Evolutionary conservation across 2,113 vertebrate genomes (phyloP), one percentile per base, ranked within the genome.

Genomic region (Toxotes chatareus): DNA sequence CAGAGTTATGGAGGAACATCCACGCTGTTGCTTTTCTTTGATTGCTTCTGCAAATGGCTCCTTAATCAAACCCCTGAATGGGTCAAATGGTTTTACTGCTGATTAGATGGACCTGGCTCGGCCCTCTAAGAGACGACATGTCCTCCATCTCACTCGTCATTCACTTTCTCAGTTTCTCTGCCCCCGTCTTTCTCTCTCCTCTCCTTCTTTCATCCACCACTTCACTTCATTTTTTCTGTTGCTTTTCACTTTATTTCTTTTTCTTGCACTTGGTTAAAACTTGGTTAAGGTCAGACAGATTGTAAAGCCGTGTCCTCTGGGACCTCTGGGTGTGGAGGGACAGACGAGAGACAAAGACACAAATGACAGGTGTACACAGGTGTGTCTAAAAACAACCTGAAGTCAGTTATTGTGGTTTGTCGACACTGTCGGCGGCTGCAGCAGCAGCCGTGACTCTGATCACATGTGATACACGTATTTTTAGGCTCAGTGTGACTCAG

Each of bases 1-100:
- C 0, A 12, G 38, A 76, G 64, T 23, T 16, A 31, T 5, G 74
- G 70, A 55, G n/a, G 72, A 27, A 47, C 73, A 11, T 59, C 49
- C 55, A 2, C 66, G 0, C 57, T 12, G 57, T 53, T 19, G 51
- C 36, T 81, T 74, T 56, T 61, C 69, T 87, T 60, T 81, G 78
- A 84, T 80, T 80, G 69, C 81, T 62, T 79, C 80, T 56, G 76
- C 62, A 51, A 80, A 80, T 51, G 72, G 72, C 55, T 70, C 73
- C 60, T 53, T 66, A 69, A 74, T 81, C 77, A 81, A 59, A 76
- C 7, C 7, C 0, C 31, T 17, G 80, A 57, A 76, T 14, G 80
- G 66, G 57, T 76, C 31, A 64, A 5, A 57, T 13, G 8, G 51
- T 40, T 0, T 56, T 38, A 16, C 59, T 32, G 80, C 57, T 70